Conservation (phyloP, 1,140 invertebrate species). For the Cylas formicarius region DNA sequence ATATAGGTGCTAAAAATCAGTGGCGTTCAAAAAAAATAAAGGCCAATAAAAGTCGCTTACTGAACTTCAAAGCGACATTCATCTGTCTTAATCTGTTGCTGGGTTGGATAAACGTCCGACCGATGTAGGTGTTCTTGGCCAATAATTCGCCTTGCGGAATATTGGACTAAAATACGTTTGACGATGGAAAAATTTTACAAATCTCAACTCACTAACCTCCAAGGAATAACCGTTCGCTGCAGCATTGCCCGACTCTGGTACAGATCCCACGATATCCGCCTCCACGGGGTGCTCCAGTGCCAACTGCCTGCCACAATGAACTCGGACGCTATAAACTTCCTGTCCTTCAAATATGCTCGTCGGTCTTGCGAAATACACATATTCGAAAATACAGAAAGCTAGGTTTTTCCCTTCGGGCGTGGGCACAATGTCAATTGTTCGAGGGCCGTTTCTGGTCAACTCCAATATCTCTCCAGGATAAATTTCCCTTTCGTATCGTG, state of each 20-base stretch:
- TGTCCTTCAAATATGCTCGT: constrained; percentile 89
- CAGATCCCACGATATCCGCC: constrained; percentile 91
- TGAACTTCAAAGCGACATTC: constrained; percentile 93
- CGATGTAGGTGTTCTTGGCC: constrained; percentile 94
- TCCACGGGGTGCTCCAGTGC: constrained; percentile 82
- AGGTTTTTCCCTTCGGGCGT: constrained; percentile 61
- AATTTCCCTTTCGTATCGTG: constrained; percentile 78
- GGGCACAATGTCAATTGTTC: constrained; percentile 76
- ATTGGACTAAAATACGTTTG: constrained; percentile 73
- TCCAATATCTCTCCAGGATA: constrained; percentile 92
- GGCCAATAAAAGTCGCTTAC: constrained; percentile 25
- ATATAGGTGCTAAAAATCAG: constrained; percentile 63
- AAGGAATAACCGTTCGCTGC: constrained; percentile 87
- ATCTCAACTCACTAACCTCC: constrained; percentile 51
- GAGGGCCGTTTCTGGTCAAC: constrained; percentile 73
- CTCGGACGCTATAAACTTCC: constrained; percentile 92
- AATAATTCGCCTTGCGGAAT: constrained; percentile 88
- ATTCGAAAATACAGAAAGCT: constrained; percentile 98
- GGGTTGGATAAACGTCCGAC: constrained; percentile 95
- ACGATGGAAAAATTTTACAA: no score
- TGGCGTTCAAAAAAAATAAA: constrained; percentile 4
- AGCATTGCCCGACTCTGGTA: constrained; percentile 94
- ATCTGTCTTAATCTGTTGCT: constrained; percentile 81
- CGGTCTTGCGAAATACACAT: constrained; percentile 94
- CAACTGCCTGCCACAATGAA: constrained; percentile 84